Evolutionary conservation across 2,888 invertebrate species (phyloP), one percentile per base, ranked within the genome.

Genomic region (Timandra comae): DNA sequence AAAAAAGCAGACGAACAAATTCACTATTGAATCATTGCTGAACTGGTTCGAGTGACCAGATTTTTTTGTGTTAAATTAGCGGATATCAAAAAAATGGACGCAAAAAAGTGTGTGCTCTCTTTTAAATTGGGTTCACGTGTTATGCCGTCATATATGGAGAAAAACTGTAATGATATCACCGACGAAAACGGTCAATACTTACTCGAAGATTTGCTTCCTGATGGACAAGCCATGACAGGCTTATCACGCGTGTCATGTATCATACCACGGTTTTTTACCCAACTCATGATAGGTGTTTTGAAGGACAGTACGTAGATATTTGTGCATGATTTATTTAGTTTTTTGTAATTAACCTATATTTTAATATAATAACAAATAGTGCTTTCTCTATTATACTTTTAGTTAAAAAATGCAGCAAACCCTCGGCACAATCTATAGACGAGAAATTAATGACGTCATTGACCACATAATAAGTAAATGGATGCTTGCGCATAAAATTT

Each of bases 91-190:
- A 64, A 59, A 38, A 3, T 24, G 9, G 1, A 5, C 28, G 49
- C 61, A 62, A 60, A 63, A 61, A 29, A 25, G 16, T 16, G 16
- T 36, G 46, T 64, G 73, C 72, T 73, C 75, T 72, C 74, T 64
- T 74, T 76, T 69, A 65, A 58, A 71, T 64, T 60, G 45, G 49
- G 51, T 57, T 61, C 72, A 72, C 73, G 71, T 74, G 73, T 56
- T 65, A 65, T 70, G 66, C 44, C 69, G 73, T 71, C 72, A 71
- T 70, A 63, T 62, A 51, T 47, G 52, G 57, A 49, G 59, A 70
- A 73, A 70, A 74, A 73, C 66, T 62, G 56, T 56, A 48, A 63
- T 76, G 75, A 76, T 76, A 67, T 76, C 74, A 76, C 62, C 63
- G 43, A 49, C 50, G 44, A 56, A 69, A 64, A 52, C 49, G 52